Evolutionary conservation across 2,113 vertebrate species (phyloP).

Genomic region (Toxotes jaculatrix): DNA sequence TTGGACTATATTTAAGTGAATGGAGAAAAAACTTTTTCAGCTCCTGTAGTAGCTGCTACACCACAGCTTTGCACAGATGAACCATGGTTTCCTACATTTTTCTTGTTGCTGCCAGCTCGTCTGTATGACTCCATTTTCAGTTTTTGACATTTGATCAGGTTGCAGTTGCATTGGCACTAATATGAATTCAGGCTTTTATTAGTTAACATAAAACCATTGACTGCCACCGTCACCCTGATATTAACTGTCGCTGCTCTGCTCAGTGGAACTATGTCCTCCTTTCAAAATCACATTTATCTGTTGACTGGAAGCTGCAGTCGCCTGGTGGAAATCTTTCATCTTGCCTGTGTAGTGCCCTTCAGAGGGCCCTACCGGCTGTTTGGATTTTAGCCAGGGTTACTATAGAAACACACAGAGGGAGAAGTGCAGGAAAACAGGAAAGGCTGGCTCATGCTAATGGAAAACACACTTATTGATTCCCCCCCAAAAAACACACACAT

Average conservation of each 20-base stretch:
- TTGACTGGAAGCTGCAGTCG: constrained; percentile 70
- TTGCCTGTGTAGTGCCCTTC: constrained; percentile 76
- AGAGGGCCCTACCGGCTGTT: constrained; percentile 77
- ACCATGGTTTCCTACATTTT: not conserved
- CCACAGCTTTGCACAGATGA: not conserved
- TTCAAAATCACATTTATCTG: constrained; percentile 70
- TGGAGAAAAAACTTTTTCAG: not conserved
- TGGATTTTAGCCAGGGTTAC: constrained; percentile 81
- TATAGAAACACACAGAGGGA: constrained; percentile 79
- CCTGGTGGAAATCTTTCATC: constrained; percentile 77
- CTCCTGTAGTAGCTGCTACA: not conserved
- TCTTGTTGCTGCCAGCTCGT: not conserved
- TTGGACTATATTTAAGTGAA: not conserved
- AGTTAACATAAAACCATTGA: no score
- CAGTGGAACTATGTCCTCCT: constrained; percentile 57
- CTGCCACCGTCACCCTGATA: constrained; percentile 35
- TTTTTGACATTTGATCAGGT: constrained; percentile 17
- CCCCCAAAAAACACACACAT: not conserved
- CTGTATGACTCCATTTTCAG: not conserved
- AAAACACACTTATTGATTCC: constrained; percentile 34
- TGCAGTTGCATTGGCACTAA: not conserved
- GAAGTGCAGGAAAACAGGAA: constrained; percentile 59
- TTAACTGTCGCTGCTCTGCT: constrained; percentile 37
- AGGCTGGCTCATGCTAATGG: constrained; percentile 57
- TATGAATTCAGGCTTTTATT: constrained; percentile 24